Evolutionary conservation across 2,113 vertebrate genomes (phyloP).

Genomic region (Zapus hudsonius): DNA sequence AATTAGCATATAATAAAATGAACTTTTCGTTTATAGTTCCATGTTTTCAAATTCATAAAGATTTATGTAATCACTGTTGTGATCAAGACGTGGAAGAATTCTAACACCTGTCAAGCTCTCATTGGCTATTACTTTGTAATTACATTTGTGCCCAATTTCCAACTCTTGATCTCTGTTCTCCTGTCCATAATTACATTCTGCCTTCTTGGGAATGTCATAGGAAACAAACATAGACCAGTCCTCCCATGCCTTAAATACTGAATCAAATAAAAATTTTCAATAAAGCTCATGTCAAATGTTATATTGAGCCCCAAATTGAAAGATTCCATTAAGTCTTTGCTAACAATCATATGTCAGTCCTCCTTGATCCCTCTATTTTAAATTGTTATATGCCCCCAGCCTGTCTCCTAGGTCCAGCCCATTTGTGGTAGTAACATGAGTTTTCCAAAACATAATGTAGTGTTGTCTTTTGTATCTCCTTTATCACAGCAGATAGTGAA

Average conservation of each 20-base stretch:
- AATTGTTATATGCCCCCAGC: not conserved
- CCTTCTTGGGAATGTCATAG: too few relatives aligned
- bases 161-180: too few relatives aligned
- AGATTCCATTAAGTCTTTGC: not conserved
- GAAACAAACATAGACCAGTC: too few relatives aligned
- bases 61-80: too few relatives aligned
- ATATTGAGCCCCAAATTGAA: conserved; percentile 3
- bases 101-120: too few relatives aligned
- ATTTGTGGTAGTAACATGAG: not conserved
- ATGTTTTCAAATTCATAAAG: too few relatives aligned
- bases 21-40: too few relatives aligned
- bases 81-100: too few relatives aligned
- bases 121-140: too few relatives aligned
- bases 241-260: not conserved
- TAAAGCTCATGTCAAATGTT: not conserved
- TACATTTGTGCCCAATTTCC: too few relatives aligned
- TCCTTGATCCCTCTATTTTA: not conserved
- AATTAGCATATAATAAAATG: too few relatives aligned
- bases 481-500: not conserved
- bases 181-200: too few relatives aligned
- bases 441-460: not conserved
- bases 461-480: not conserved
- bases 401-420: not conserved
- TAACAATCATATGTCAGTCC: not conserved
- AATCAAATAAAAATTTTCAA: not conserved